phyloP scores from a whole-genome alignment of 2,797 vertebrate species.

The Numenius phaeopus region DNA sequence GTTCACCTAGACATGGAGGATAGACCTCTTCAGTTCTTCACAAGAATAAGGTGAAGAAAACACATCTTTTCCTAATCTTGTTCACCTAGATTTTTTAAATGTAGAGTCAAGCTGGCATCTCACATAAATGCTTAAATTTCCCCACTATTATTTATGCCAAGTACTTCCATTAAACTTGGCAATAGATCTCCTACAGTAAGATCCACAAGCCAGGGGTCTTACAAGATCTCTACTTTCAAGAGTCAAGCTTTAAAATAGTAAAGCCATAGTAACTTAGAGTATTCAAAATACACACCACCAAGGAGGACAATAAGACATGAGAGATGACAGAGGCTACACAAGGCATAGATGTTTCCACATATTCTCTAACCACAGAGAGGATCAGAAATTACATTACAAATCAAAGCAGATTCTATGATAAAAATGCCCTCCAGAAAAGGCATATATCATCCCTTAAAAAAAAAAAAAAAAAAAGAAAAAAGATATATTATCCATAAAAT shows the following conservation, averaged over 20 bases:
- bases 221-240: background rate
- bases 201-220: background rate
- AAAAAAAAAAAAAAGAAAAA: background rate
- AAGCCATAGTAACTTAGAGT: background rate
- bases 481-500: background rate
- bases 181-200: background rate
- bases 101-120: background rate
- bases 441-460: background rate
- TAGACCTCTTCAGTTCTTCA: background rate
- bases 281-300: background rate
- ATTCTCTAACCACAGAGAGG: constrained; percentile 24
- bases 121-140: background rate
- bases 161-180: background rate
- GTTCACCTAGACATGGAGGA: background rate
- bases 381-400: constrained; percentile 36
- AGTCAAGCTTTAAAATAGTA: background rate
- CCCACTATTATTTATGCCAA: background rate
- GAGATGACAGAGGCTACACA: constrained; percentile 4
- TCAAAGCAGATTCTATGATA: background rate
- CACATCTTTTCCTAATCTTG: background rate
- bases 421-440: constrained; percentile 40
- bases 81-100: background rate
- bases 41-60: background rate
- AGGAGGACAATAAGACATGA: background rate
- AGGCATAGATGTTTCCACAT: constrained; percentile 27